Evolutionary conservation across 2,888 invertebrate genomes (phyloP).

Genomic region (Temnothorax unifasciatus): DNA sequence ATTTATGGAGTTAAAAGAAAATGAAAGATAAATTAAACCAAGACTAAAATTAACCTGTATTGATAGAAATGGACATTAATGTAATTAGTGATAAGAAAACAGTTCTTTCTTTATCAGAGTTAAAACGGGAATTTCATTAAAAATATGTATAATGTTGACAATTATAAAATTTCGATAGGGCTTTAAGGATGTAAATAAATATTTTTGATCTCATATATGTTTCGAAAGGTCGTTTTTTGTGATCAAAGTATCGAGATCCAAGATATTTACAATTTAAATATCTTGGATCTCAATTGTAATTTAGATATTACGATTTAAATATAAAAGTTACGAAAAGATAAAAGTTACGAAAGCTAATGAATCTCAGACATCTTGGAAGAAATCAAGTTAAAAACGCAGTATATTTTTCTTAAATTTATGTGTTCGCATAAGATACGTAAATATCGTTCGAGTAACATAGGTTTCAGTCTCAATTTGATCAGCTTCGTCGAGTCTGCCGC

Average conservation of each 20-base stretch:
- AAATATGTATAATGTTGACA: constrained; percentile 4
- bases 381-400: neutral
- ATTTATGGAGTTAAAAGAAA: no score
- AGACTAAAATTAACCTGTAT: no score
- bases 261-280: neutral
- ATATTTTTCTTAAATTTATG: neutral
- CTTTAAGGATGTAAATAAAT: neutral
- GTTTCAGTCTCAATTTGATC: constrained; percentile 20
- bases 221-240: neutral
- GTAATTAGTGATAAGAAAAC: neutral
- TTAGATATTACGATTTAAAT: constrained; percentile 53
- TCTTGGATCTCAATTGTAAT: no score
- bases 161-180: neutral
- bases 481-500: neutral
- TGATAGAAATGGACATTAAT: no score
- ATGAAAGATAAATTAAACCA: no score
- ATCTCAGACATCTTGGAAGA: neutral
- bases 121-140: neutral
- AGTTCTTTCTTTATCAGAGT: neutral
- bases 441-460: neutral
- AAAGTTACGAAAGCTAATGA: neutral
- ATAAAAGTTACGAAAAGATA: neutral
- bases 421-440: neutral
- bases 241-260: neutral
- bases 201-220: neutral